Conservation (phyloP, 2,113 vertebrate species). For the Mirounga angustirostris region DNA sequence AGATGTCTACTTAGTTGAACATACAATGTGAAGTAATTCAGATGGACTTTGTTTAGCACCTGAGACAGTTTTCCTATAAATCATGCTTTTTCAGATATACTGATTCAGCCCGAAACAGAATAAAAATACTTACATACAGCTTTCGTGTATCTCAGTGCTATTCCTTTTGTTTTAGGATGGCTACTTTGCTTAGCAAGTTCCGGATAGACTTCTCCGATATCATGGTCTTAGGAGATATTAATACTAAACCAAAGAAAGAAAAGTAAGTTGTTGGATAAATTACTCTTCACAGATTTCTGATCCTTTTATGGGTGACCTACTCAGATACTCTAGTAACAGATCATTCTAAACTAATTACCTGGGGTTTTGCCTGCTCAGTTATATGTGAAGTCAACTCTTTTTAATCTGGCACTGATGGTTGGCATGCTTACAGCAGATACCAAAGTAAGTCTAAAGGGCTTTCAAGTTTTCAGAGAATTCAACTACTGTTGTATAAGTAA, state of each 20-base stretch:
- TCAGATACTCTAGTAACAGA: not conserved
- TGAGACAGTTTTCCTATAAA: not conserved
- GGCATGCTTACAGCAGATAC: not conserved
- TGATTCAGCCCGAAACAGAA: not conserved
- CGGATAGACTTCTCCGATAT: constrained; percentile 99
- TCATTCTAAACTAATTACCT: constrained; percentile 5
- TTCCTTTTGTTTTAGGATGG: constrained; percentile 92
- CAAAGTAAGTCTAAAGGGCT: not conserved
- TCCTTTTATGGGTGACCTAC: not conserved
- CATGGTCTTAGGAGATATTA: constrained; percentile 97
- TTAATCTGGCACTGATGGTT: not conserved
- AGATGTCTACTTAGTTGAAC: not conserved
- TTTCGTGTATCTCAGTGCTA: not conserved
- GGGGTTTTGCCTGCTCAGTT: not conserved
- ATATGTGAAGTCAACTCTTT: not conserved
- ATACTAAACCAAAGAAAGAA: constrained; percentile 98
- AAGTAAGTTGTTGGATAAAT: constrained; percentile 90
- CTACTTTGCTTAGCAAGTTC: constrained; percentile 98
- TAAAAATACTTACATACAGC: not conserved
- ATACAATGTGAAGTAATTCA: constrained; percentile 20
- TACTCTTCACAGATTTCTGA: not conserved
- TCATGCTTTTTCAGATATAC: not conserved
- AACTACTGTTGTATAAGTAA: not conserved
- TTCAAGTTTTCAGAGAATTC: constrained; percentile 1
- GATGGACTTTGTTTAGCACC: not conserved